These are phyloP conservation scores for Cistogaster globosa DNA, from an alignment of 2,888 invertebrate genomes.

Conservation along the genomic window DNA sequence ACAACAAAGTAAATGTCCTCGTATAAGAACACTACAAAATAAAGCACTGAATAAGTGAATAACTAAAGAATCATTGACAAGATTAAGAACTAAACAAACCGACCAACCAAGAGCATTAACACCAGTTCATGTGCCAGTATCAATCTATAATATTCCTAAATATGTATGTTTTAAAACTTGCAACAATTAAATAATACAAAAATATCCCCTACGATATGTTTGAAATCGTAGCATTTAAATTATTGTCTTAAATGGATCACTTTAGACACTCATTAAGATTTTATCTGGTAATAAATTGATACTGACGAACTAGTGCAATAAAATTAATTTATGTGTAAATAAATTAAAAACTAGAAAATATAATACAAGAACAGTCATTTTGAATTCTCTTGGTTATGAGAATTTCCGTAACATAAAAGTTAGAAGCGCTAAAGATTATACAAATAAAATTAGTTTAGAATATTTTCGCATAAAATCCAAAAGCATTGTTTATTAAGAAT, in stretches of 20 bases:
- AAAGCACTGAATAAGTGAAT: slow-evolving; percentile 25
- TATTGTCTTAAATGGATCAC: slow-evolving; percentile 23
- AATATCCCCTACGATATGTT: slow-evolving; percentile 19
- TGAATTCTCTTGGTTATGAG: no score
- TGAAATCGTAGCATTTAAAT: background rate
- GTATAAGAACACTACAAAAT: background rate
- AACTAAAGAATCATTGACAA: slow-evolving; percentile 57
- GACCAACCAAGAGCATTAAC: slow-evolving; percentile 18
- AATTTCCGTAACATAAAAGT: no score
- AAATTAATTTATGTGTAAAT: no score
- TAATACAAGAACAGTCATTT: no score
- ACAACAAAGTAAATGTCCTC: slow-evolving; percentile 5
- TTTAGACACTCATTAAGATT: slow-evolving; percentile 20
- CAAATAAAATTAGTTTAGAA: no score
- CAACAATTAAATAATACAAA: background rate
- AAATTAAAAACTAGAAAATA: no score
- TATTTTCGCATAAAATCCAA: no score
- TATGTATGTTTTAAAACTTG: slow-evolving; percentile 8
- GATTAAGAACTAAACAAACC: slow-evolving; percentile 43
- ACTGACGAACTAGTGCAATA: background rate
- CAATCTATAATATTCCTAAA: slow-evolving; percentile 54
- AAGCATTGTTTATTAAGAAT: no score
- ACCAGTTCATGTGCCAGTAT: slow-evolving; percentile 57
- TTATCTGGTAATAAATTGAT: background rate
- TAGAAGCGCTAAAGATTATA: no score